Evolutionary conservation across 1,140 invertebrate genomes (phyloP).

Genomic region (Neodiprion lecontei): DNA sequence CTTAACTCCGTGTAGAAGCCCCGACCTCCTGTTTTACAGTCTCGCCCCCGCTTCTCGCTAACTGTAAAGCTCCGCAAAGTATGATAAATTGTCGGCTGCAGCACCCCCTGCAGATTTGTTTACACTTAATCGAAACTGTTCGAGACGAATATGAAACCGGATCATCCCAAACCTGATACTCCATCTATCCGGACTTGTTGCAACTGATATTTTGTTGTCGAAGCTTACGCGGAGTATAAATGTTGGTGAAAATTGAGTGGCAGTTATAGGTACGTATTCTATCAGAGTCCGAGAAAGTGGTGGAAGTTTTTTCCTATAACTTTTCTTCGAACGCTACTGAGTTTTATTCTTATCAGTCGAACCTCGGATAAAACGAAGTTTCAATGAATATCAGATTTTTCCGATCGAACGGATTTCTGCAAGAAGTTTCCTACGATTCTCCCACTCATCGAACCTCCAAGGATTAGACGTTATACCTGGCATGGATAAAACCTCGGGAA

Average conservation of each 20-base stretch:
- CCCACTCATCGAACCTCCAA: constrained; percentile 22
- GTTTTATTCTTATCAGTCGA: not conserved
- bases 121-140: constrained; percentile 25
- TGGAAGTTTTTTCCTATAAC: no score
- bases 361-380: not conserved
- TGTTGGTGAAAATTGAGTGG: no score
- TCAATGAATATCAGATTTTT: constrained; percentile 2
- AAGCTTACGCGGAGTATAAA: no score
- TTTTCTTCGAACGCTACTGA: not conserved
- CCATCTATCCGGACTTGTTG: no score
- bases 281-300: no score
- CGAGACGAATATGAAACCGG: no score
- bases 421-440: not conserved
- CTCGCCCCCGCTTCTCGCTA: not conserved
- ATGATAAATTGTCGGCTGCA: constrained; percentile 25
- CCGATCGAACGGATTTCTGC: not conserved
- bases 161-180: no score
- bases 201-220: no score
- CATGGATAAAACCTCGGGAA: constrained; percentile 4
- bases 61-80: constrained; percentile 22
- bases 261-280: no score
- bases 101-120: constrained; percentile 22
- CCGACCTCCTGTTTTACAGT: not conserved
- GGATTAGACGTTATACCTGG: constrained; percentile 22
- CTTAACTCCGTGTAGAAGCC: constrained; percentile 18